phyloP scores from a whole-genome alignment of 23 tunicate species.

The Phallusia fumigata region DNA sequence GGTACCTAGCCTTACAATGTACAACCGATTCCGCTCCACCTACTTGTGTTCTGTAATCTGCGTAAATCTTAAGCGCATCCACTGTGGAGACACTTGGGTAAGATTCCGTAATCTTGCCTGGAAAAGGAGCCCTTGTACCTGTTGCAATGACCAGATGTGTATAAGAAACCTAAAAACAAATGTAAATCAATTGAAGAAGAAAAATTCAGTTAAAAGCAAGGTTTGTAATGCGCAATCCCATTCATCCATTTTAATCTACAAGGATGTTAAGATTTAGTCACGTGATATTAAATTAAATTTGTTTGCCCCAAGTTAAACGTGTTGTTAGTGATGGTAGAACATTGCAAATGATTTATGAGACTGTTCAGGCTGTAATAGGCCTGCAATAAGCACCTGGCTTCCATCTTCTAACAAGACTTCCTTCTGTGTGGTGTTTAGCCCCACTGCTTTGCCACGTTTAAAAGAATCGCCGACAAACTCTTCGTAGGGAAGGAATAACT shows the following conservation, averaged over 20 bases:
- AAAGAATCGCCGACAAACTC: constrained; percentile 40
- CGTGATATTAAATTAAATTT: too few species aligned
- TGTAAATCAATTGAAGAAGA: neutral
- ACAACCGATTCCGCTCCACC: neutral
- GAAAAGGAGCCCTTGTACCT: constrained; percentile 41
- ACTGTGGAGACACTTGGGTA: constrained; percentile 10
- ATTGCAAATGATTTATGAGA: too few species aligned
- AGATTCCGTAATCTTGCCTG: neutral
- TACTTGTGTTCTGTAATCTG: constrained; percentile 6
- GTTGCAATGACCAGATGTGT: constrained; percentile 50
- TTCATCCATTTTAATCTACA: too few species aligned
- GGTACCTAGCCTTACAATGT: too few species aligned
- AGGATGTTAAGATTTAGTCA: too few species aligned
- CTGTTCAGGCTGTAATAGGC: too few species aligned
- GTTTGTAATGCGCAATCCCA: too few species aligned
- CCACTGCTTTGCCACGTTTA: constrained; percentile 31
- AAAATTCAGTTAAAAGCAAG: too few species aligned
- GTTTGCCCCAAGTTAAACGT: too few species aligned
- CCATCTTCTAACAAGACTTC: constrained; percentile 26
- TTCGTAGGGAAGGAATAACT: constrained; percentile 38
- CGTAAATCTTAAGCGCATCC: neutral
- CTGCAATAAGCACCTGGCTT: too few species aligned
- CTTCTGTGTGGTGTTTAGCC: constrained; percentile 23
- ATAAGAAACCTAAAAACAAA: constrained; percentile 13
- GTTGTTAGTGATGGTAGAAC: too few species aligned